A percentile compares a stretch with the other conserved stretches of the same genome.
Conservation (phyloP, 2,113 vertebrate genomes). For the Boleophthalmus pectinirostris region DNA sequence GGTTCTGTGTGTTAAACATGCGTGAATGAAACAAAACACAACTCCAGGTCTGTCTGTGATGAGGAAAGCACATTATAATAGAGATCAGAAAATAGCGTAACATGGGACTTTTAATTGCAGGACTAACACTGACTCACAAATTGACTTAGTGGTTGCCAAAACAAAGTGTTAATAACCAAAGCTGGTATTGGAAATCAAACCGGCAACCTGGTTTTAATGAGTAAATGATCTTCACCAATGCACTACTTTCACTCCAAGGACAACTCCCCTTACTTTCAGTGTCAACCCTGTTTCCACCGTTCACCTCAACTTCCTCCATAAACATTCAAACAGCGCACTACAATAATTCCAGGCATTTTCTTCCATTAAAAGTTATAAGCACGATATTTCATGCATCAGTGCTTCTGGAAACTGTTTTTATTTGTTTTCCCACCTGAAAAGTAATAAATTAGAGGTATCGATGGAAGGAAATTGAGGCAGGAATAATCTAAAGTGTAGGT, state of each 20-base stretch:
- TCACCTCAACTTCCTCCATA: too few species aligned
- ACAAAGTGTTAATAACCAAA: too few species aligned
- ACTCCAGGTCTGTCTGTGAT: too few species aligned
- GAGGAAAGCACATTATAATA: too few species aligned
- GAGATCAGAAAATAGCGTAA: too few species aligned
- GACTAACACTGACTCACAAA: too few species aligned
- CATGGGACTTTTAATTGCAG: too few species aligned
- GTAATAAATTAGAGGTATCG: constrained; percentile 24
- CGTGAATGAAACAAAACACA: too few species aligned
- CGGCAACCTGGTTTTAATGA: neutral
- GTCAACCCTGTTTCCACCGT: too few species aligned
- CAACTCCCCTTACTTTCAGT: too few species aligned
- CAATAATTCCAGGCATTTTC: neutral
- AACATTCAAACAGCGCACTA: neutral
- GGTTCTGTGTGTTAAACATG: too few species aligned
- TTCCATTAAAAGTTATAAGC: neutral
- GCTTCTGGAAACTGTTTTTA: neutral
- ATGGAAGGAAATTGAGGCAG: constrained; percentile 3
- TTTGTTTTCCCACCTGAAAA: neutral
- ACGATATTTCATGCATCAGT: neutral
- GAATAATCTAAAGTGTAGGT: constrained; percentile 25
- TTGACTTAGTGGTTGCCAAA: too few species aligned
- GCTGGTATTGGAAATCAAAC: neutral
- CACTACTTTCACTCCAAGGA: neutral
- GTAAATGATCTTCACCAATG: neutral